Evolutionary conservation across 2,797 vertebrate species (phyloP), one percentile per base, ranked within the genome.

Genomic region (Zenarchopterus dispar): DNA sequence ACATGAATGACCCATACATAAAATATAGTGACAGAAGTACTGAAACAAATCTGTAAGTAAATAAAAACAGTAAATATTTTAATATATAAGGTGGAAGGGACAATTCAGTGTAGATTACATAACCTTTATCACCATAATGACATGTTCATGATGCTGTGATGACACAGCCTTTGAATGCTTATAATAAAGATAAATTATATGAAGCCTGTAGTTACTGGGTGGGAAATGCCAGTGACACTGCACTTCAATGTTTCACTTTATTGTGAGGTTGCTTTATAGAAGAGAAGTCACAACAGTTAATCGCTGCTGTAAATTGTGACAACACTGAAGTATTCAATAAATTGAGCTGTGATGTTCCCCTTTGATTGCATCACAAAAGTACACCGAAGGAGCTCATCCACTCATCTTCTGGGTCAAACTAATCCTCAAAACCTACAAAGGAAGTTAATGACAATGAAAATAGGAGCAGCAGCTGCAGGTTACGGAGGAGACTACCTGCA

Each of bases 341-440:
- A 78, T 75, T 64, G 75, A 82, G 77, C 69, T 43, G 45, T 42
- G 63, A 80, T 68, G 65, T 69, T 22, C 67, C 66, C 61, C 16
- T 17, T 23, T 90, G 89, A 89, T 78, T 82, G 80, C 78, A 74
- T 75, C 59, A 44, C 62, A 74, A 74, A 82, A 77, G 65, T 67
- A 84, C 80, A 81, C 76, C 85, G 83, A 82, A 75, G 64, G 39
- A 77, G 77, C 80, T 78, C 64, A 89, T 86, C 77, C 73, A 67
- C 69, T 84, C 75, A 22, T 84, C 82, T 67, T 62, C 65, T 24
- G 18, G 89, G 89, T 92, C 90, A 90, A 86, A 70, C 47, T 91
- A 87, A 92, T 92, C 80, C 81, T 87, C 63, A 64, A 82, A 87
- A 84, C 77, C 82, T 75, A 74, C 83, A 85, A 76, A 85, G 80